Conservation (phyloP, 1,140 invertebrate genomes). For the Oppia nitens region DNA sequence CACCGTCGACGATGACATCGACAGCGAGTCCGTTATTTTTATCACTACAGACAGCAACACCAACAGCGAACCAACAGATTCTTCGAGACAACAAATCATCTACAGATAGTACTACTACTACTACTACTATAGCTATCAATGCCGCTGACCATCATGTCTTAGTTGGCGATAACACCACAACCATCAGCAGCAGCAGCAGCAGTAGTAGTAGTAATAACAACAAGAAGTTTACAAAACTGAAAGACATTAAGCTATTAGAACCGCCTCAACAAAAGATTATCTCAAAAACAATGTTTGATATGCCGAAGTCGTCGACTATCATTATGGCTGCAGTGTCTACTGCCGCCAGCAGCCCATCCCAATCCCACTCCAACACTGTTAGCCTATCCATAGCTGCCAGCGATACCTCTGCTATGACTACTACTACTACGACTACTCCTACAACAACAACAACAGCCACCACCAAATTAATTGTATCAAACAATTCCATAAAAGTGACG, state of each 20-base stretch:
- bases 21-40: not conserved
- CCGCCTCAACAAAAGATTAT: not conserved
- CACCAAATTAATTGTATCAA: not conserved
- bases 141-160: too few species aligned
- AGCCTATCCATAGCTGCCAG: too few species aligned
- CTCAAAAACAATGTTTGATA: not conserved
- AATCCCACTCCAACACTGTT: too few species aligned
- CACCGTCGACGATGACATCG: not conserved
- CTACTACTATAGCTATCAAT: not conserved
- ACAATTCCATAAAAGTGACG: not conserved
- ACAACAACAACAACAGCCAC: not conserved
- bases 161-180: too few species aligned
- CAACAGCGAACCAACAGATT: not conserved
- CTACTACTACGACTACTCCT: not conserved
- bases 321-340: too few species aligned
- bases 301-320: too few species aligned
- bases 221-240: not conserved
- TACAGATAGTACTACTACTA: not conserved
- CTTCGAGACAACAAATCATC: too few species aligned
- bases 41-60: not conserved
- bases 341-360: too few species aligned
- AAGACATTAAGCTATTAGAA: not conserved
- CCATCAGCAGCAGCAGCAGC: too few species aligned
- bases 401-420: not conserved
- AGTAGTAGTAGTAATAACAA: too few species aligned